phyloP scores from a whole-genome alignment of 1,140 invertebrate genomes.

The Tetraneura akinire region DNA sequence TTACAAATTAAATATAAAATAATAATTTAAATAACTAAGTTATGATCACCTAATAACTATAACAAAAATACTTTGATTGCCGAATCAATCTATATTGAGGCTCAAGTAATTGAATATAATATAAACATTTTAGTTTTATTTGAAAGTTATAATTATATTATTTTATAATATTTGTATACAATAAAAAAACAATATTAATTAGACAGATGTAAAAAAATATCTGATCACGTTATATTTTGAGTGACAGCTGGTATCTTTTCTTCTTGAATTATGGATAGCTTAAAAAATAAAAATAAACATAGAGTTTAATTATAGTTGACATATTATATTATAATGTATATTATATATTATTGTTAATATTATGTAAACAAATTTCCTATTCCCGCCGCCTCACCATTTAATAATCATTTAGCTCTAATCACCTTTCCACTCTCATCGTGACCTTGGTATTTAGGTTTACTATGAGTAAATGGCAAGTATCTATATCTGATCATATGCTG shows the following conservation, averaged over 20 bases:
- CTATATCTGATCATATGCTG: constrained; percentile 99
- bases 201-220: constrained; percentile 16
- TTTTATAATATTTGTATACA: constrained; percentile 16
- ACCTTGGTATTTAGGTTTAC: constrained; percentile 90
- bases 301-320: too few species aligned
- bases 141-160: not conserved
- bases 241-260: constrained; percentile 28
- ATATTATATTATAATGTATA: not conserved
- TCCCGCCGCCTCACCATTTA: constrained; percentile 50
- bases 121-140: constrained; percentile 20
- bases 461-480: constrained; percentile 97
- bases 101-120: constrained; percentile 28
- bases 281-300: constrained; percentile 11
- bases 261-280: constrained; percentile 36
- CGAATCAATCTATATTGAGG: not conserved
- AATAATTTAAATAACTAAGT: constrained; percentile 1
- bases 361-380: constrained; percentile 48
- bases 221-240: constrained; percentile 41
- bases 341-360: not conserved
- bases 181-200: constrained; percentile 39
- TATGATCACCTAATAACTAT: constrained; percentile 11
- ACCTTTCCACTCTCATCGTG: constrained; percentile 65
- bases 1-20: constrained; percentile 1
- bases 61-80: not conserved
- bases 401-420: constrained; percentile 60